A percentile compares a stretch with the other conserved stretches of the same genome.
phyloP scores from a whole-genome alignment of 2,113 vertebrate genomes.

The Urocolius indicus region DNA sequence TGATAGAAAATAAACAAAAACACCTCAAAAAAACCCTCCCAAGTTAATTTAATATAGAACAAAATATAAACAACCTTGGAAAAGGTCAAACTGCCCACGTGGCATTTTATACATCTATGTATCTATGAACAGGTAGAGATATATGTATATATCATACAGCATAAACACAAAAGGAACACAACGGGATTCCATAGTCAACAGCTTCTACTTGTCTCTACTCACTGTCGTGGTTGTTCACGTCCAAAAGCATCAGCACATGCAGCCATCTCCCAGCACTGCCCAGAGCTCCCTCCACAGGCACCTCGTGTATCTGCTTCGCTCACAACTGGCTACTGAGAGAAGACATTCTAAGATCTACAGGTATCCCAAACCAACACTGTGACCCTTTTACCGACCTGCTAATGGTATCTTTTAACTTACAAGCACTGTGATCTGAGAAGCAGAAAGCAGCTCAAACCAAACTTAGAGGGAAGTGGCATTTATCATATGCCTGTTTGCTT shows the following conservation, averaged over 20 bases:
- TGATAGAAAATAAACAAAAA: conserved; percentile 53
- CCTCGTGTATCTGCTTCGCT: not conserved
- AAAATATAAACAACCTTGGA: conserved; percentile 79
- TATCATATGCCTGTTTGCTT: not conserved
- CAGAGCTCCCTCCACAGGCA: not conserved
- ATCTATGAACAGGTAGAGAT: conserved; percentile 66
- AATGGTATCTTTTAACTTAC: not conserved
- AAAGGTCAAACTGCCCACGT: conserved; percentile 58
- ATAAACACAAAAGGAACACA: conserved; percentile 57
- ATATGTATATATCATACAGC: conserved; percentile 72
- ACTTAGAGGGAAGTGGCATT: rapidly evolving
- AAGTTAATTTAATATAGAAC: conserved; percentile 78
- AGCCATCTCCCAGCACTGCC: not conserved
- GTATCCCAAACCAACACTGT: not conserved
- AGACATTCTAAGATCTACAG: not conserved
- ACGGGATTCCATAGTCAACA: not conserved
- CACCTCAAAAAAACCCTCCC: not conserved
- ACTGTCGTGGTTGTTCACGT: not conserved
- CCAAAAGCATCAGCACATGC: not conserved
- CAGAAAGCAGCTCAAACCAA: not conserved
- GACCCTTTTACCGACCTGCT: not conserved
- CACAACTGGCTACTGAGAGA: not conserved
- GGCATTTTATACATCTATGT: conserved; percentile 73
- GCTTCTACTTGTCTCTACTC: not conserved
- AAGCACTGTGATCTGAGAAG: not conserved